These are phyloP conservation scores for Drosophila anomelani DNA, from an alignment of 2,888 invertebrate species.

Conservation along the genomic window DNA sequence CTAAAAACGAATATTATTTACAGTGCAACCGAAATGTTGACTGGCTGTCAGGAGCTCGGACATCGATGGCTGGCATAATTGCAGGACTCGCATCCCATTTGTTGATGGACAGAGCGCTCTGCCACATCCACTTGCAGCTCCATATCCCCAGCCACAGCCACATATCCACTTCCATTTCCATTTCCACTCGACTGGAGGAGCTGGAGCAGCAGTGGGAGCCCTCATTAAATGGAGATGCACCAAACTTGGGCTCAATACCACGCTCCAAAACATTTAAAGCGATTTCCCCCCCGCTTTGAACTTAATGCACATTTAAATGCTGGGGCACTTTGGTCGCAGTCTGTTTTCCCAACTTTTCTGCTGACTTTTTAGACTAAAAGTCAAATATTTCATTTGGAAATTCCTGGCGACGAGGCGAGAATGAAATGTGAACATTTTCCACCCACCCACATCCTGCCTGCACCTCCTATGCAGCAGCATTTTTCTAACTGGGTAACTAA, in stretches of 20 bases:
- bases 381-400: constrained; percentile 79
- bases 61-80: constrained; percentile 36
- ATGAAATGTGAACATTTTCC: constrained; percentile 74
- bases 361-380: constrained; percentile 76
- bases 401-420: constrained; percentile 75
- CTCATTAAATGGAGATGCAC: constrained; percentile 25
- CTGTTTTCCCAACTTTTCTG: constrained; percentile 73
- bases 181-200: not conserved
- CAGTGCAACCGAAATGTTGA: constrained; percentile 1
- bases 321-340: constrained; percentile 57
- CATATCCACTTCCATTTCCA: not conserved
- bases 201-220: not conserved
- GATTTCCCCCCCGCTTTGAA: not conserved
- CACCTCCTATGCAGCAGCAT: not conserved
- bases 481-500: constrained; percentile 52
- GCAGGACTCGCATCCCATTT: constrained; percentile 20
- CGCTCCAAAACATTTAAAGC: constrained; percentile 30
- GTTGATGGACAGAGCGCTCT: constrained; percentile 4
- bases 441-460: not conserved
- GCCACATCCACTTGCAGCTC: constrained; percentile 4
- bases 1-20: not conserved
- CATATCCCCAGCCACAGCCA: not conserved
- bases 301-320: constrained; percentile 47
- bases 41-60: constrained; percentile 4
- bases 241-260: constrained; percentile 20